phyloP scores from a whole-genome alignment of 2,888 invertebrate genomes.

The Ctena decussata region DNA sequence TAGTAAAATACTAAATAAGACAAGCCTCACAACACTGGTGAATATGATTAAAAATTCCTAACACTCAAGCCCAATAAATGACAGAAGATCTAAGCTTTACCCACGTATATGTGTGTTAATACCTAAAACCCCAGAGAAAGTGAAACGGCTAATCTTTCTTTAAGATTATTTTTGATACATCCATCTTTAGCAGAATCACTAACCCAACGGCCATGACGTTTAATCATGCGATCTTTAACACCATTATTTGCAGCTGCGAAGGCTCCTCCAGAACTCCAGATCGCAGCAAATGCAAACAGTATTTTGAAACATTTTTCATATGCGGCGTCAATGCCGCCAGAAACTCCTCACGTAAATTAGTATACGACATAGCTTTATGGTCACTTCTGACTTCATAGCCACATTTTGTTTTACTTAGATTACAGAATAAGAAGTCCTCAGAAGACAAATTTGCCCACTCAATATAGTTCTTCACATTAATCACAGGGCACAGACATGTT shows the following conservation, averaged over 20 bases:
- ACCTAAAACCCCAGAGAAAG: no score
- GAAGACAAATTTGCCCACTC: slow-evolving; percentile 23
- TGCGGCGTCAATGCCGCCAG: background rate
- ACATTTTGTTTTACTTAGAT: slow-evolving; percentile 5
- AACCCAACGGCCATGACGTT: slow-evolving; percentile 28
- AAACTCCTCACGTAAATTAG: slow-evolving; percentile 21
- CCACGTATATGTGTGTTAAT: no score
- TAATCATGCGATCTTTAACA: slow-evolving; percentile 28
- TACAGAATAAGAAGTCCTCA: slow-evolving; percentile 13
- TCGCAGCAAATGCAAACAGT: slow-evolving; percentile 13
- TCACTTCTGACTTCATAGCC: slow-evolving; percentile 1
- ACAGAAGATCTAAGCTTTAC: no score
- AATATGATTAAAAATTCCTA: no score
- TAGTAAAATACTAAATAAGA: no score
- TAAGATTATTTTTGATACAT: no score
- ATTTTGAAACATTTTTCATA: background rate
- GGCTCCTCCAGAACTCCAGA: slow-evolving; percentile 20
- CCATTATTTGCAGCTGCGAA: slow-evolving; percentile 17
- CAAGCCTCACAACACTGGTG: no score
- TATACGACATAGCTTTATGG: slow-evolving; percentile 20
- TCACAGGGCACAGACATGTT: slow-evolving; percentile 29
- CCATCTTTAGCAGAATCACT: no score
- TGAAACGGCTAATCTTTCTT: no score
- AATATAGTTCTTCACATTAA: slow-evolving; percentile 29
- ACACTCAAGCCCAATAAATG: no score